Percentiles rank a stretch among this genome's conserved stretches.
Evolutionary conservation across 2,113 vertebrate species (phyloP).

Genomic region (Apteryx owenii): DNA sequence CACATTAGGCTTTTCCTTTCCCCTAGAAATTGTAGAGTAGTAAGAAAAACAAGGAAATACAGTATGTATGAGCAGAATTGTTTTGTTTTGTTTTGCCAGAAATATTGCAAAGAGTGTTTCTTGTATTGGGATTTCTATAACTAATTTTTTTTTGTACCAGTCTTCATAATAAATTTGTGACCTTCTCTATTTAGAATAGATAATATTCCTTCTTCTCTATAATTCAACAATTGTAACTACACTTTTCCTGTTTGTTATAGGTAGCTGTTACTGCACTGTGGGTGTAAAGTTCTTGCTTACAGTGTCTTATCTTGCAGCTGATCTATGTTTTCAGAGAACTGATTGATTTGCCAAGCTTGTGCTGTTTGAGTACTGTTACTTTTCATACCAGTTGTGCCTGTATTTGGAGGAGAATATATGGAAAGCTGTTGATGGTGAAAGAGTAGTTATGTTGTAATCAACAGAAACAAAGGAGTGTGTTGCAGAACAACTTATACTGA

Average conservation of each 20-base stretch:
- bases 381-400: neutral
- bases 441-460: neutral
- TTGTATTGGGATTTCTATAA: neutral
- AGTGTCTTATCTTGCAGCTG: neutral
- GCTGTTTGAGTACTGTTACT: neutral
- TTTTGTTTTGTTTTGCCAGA: neutral
- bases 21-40: neutral
- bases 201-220: neutral
- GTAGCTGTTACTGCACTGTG: neutral
- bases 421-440: neutral
- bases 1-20: neutral
- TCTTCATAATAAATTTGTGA: neutral
- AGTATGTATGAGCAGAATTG: neutral
- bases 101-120: neutral
- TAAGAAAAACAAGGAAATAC: neutral
- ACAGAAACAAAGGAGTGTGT: neutral
- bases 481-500: neutral
- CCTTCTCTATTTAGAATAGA: neutral
- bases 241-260: neutral
- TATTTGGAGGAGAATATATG: neutral
- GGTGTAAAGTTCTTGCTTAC: neutral
- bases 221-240: neutral
- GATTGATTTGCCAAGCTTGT: neutral
- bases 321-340: neutral
- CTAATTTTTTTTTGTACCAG: neutral